Evolutionary conservation across 2,888 invertebrate species (phyloP).

Genomic region (Harpalus rufipes): DNA sequence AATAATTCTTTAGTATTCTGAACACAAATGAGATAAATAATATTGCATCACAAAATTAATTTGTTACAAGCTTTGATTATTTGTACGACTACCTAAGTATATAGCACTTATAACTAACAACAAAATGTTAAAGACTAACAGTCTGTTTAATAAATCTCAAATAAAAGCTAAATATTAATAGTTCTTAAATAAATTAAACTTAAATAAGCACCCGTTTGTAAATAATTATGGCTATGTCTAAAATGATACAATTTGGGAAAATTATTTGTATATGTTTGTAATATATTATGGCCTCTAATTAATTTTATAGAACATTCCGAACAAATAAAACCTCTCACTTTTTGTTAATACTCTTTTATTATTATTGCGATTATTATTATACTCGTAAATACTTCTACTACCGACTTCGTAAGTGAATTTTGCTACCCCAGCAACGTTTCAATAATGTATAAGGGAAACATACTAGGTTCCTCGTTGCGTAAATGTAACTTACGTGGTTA

Average conservation of each 20-base stretch:
- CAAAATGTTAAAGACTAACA: neutral
- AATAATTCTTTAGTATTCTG: too few species aligned
- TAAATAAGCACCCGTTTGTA: slow-evolving; percentile 29
- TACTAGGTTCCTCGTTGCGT: too few species aligned
- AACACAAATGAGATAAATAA: too few species aligned
- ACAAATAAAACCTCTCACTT: too few species aligned
- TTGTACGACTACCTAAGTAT: slow-evolving; percentile 22
- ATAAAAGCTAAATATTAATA: neutral
- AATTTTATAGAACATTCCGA: neutral
- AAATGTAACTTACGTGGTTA: too few species aligned
- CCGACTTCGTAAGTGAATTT: too few species aligned
- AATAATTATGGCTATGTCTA: slow-evolving; percentile 18
- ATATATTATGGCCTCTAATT: slow-evolving; percentile 2
- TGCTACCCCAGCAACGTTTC: too few species aligned
- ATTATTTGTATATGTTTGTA: neutral
- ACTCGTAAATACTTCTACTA: too few species aligned
- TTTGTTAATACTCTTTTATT: too few species aligned
- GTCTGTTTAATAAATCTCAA: neutral
- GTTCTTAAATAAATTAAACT: slow-evolving; percentile 13
- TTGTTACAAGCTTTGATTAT: slow-evolving; percentile 7
- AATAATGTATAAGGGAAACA: too few species aligned
- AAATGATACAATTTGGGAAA: too few species aligned
- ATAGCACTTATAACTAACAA: slow-evolving; percentile 15
- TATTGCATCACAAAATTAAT: neutral
- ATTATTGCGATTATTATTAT: too few species aligned